phyloP scores from a whole-genome alignment of 2,113 vertebrate genomes.

The Cavia aperea region DNA sequence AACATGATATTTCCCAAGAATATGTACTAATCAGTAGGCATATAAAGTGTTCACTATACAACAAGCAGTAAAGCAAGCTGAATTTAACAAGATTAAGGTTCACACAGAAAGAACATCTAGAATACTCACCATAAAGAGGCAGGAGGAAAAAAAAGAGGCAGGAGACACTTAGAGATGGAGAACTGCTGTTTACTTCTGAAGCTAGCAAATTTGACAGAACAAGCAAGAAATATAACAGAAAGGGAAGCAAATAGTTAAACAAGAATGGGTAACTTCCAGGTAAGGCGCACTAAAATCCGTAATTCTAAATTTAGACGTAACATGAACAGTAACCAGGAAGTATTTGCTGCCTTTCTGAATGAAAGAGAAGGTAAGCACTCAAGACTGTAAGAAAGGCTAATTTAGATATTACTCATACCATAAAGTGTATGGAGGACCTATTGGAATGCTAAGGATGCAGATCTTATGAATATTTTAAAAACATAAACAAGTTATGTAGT shows the following conservation, averaged over 20 bases:
- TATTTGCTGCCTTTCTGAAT: slow-evolving; percentile 39
- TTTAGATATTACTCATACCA: neutral
- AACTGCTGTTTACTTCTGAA: neutral
- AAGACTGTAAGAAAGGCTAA: neutral
- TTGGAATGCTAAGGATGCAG: neutral
- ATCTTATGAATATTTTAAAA: slow-evolving; percentile 17
- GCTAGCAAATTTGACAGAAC: slow-evolving; percentile 33
- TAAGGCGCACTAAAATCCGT: neutral
- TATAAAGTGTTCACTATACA: slow-evolving; percentile 2
- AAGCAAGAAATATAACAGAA: neutral
- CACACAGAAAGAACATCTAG: neutral
- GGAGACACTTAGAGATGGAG: neutral
- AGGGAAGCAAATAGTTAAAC: neutral
- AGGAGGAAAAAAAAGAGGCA: neutral
- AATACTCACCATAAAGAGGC: neutral
- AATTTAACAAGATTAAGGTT: slow-evolving; percentile 34
- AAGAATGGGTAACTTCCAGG: neutral
- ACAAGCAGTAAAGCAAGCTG: neutral
- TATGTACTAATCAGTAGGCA: slow-evolving; percentile 5
- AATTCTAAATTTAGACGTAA: slow-evolving; percentile 41
- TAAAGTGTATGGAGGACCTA: neutral
- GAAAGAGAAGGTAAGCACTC: slow-evolving; percentile 37
- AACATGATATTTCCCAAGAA: slow-evolving; percentile 18
- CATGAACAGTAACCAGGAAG: slow-evolving; percentile 24
- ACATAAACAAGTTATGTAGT: neutral